Conservation (phyloP, 2,888 invertebrate genomes). For the Lottia scabra region DNA sequence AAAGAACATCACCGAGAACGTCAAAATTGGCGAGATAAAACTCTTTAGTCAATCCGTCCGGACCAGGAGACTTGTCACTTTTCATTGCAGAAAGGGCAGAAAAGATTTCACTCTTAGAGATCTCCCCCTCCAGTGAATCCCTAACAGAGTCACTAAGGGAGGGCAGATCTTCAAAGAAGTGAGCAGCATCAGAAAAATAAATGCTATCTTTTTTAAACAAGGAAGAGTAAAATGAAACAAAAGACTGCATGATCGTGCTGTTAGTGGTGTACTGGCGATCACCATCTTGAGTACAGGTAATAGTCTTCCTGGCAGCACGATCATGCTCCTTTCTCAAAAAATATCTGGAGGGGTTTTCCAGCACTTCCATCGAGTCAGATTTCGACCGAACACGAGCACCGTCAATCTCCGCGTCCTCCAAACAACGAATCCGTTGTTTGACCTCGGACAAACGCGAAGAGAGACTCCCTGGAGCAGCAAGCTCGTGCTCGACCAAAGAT, state of each 20-base stretch:
- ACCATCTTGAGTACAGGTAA: background rate
- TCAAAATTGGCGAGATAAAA: conserved; percentile 30
- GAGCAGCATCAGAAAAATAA: background rate
- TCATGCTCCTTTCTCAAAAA: background rate
- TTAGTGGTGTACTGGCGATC: background rate
- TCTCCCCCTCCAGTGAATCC: conserved; percentile 1
- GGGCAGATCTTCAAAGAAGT: conserved; percentile 12
- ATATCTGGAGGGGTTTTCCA: too few species aligned
- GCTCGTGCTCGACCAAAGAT: background rate
- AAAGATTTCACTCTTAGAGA: conserved; percentile 8
- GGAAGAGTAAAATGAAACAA: conserved; percentile 7
- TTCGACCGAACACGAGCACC: conserved; percentile 12
- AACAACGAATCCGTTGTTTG: conserved; percentile 6
- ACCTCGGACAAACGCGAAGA: background rate
- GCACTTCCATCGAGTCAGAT: too few species aligned
- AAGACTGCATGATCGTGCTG: conserved; percentile 8
- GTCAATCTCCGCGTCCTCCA: background rate
- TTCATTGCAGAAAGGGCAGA: conserved; percentile 22
- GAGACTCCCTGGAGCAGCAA: background rate
- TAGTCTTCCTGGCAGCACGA: conserved; percentile 11
- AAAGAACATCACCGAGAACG: conserved; percentile 22
- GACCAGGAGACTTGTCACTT: conserved; percentile 32
- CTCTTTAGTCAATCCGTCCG: conserved; percentile 36
- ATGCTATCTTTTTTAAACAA: conserved; percentile 13
- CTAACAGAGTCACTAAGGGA: background rate